These are phyloP conservation scores for Oophaga sylvatica DNA, from an alignment of 2,797 vertebrate genomes.

Conservation along the genomic window DNA sequence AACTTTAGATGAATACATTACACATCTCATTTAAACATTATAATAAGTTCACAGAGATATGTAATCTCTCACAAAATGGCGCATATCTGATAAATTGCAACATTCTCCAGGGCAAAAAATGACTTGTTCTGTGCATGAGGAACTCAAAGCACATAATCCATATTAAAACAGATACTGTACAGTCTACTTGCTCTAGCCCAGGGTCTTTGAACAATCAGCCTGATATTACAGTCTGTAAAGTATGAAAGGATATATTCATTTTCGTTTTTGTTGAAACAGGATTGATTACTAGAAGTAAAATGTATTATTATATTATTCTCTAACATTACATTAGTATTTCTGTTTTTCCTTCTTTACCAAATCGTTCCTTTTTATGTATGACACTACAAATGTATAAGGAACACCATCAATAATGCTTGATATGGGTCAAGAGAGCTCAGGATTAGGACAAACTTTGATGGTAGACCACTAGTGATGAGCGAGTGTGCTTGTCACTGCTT, in stretches of 20 bases:
- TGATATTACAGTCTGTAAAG: background rate
- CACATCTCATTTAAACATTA: slow-evolving; percentile 62
- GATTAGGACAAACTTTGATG: no score
- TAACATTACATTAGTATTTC: background rate
- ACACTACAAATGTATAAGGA: background rate
- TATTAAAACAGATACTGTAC: slow-evolving; percentile 45
- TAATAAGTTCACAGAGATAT: slow-evolving; percentile 58
- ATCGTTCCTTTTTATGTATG: no score
- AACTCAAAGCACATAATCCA: slow-evolving; percentile 48
- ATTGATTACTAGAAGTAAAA: background rate
- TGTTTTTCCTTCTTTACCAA: background rate
- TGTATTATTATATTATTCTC: background rate
- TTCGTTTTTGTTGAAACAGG: background rate
- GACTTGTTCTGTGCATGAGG: slow-evolving; percentile 52
- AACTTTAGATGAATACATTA: slow-evolving; percentile 62
- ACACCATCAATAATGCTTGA: background rate
- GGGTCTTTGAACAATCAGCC: slow-evolving; percentile 22
- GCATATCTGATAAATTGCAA: slow-evolving; percentile 58
- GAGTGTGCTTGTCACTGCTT: no score
- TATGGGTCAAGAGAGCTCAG: no score
- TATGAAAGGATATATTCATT: background rate
- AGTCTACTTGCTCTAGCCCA: slow-evolving; percentile 29
- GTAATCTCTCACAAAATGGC: slow-evolving; percentile 60
- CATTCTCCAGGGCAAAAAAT: slow-evolving; percentile 58
- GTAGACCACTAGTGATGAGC: no score